Evolutionary conservation across 2,888 invertebrate species (phyloP), one percentile per base, ranked within the genome.

Genomic region (Anodontia alba): DNA sequence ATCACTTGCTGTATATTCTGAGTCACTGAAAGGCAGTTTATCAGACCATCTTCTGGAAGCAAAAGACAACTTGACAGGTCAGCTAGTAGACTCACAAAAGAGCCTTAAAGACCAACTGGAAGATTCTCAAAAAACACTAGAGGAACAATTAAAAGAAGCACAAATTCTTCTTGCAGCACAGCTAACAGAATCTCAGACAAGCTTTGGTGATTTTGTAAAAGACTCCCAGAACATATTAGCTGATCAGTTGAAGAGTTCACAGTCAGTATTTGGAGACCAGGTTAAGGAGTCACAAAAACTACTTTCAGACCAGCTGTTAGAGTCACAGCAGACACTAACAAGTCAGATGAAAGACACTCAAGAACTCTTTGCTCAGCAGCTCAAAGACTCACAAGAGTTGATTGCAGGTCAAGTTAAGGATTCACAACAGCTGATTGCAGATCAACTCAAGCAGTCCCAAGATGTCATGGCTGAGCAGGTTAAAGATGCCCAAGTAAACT

Each of bases 221-320:
- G 80, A 80, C 57, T 82, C 85, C 0, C 85, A 85, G 26, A 76
- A 57, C 42, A 73, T 85, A 29, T 36, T 85, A 17, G 80, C 80
- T 26, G 76, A 54, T n/a, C 85, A 85, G 51, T 75, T 85, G 10
- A 77, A 82, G 36, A 82, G 82, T 68, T 85, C 85, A 17, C 85
- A 85, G 43, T 67, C 78, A 26, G 54, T 80, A 20, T 85, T 85
- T 70, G 80, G 85, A 38, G 80, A 82, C 17, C 85, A 85, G 54
- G 85, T 85, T 17, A 78, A 85, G 42, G 80, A 82, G 57, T 85
- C 85, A 8, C 85, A 85, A 67, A 85, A 80, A 76, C 36, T 85
- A 8, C 71, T 85, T 17, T 75, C 82, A 10, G 82, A 82, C 10
- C 85, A 85, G 68, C 72, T 85, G 43, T 33, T 73, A 46, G 85